Conservation (phyloP, 2,113 vertebrate genomes). For the Arvicanthis niloticus region DNA sequence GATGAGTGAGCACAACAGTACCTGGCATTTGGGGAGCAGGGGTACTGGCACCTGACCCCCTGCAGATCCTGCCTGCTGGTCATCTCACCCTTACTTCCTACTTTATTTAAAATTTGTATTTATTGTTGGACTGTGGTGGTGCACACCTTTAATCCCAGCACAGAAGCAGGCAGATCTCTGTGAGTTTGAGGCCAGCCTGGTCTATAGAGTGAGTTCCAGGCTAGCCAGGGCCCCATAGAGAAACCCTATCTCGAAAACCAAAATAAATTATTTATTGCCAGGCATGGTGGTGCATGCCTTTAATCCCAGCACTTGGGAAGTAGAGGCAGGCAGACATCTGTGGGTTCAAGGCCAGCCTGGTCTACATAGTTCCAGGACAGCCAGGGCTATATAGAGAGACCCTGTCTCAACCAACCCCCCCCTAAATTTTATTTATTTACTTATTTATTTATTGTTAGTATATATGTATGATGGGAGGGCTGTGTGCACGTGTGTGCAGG, state of each 20-base stretch:
- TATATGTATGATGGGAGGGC: rapidly evolving
- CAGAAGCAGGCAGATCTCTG: not conserved
- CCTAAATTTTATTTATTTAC: not conserved
- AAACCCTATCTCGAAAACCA: not conserved
- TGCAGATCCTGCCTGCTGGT: not conserved
- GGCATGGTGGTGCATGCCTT: not conserved
- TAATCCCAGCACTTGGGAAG: not conserved
- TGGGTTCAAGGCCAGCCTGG: not conserved
- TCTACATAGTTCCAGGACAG: not conserved
- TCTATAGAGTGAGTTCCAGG: not conserved
- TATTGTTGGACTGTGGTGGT: not conserved
- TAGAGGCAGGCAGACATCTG: not conserved
- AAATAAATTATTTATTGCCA: not conserved
- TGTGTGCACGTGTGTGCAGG: not conserved
- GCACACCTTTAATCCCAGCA: not conserved
- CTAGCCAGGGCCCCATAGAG: not conserved
- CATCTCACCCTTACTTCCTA: not conserved
- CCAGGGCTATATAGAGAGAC: not conserved
- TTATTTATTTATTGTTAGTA: not conserved
- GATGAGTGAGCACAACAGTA: not conserved
- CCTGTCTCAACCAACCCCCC: not conserved
- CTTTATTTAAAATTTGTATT: not conserved
- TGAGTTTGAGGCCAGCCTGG: not conserved
- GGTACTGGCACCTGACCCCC: not conserved
- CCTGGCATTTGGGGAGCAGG: not conserved